phyloP scores from a whole-genome alignment of 1,140 invertebrate genomes.

The Bombus confusus region DNA sequence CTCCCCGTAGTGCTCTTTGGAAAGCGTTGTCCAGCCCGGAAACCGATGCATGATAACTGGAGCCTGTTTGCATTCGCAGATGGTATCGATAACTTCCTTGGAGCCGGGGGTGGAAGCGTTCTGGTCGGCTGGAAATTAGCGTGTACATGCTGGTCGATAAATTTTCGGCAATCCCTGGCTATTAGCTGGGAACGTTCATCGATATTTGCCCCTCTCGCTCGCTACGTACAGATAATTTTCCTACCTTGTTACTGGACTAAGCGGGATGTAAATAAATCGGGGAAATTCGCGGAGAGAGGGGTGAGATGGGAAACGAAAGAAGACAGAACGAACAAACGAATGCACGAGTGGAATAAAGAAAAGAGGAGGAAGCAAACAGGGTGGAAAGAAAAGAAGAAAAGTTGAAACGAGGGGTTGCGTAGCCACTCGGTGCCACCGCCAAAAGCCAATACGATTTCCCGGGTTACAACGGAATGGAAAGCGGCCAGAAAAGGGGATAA shows the following conservation, averaged over 20 bases:
- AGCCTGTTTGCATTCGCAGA: slow-evolving; percentile 13
- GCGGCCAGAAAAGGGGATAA: neutral
- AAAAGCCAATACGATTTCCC: slow-evolving; percentile 69
- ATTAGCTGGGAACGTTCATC: slow-evolving; percentile 58
- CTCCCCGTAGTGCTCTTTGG: neutral
- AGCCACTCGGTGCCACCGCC: slow-evolving; percentile 44
- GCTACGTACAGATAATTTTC: slow-evolving; percentile 62
- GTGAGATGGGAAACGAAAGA: neutral
- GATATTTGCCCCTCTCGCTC: neutral
- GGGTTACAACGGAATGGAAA: neutral
- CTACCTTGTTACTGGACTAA: slow-evolving; percentile 38
- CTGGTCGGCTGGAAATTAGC: slow-evolving; percentile 45
- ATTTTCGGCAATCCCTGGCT: slow-evolving; percentile 65
- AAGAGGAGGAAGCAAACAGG: neutral
- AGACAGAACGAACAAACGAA: neutral
- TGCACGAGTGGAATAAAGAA: neutral
- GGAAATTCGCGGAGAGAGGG: slow-evolving; percentile 8
- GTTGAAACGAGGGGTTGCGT: slow-evolving; percentile 23
- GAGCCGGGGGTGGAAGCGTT: neutral
- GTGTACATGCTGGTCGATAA: slow-evolving; percentile 51
- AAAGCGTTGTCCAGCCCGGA: neutral
- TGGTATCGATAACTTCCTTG: slow-evolving; percentile 52
- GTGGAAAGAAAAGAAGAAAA: slow-evolving; percentile 10
- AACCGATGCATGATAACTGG: neutral
- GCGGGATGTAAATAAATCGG: slow-evolving; percentile 17